phyloP scores from a whole-genome alignment of 2,888 invertebrate genomes.

The Scaptomyza flava region DNA sequence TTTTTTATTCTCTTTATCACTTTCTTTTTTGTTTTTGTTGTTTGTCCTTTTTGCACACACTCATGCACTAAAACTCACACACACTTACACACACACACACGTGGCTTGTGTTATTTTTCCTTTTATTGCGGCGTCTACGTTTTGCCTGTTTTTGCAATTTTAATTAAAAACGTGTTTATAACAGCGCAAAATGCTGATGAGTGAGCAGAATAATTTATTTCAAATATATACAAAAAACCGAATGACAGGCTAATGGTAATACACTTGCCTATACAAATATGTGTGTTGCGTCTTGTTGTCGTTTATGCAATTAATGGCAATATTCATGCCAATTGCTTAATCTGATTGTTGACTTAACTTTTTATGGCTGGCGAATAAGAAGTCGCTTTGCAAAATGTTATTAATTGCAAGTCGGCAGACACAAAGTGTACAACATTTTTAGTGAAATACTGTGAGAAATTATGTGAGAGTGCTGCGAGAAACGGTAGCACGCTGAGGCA shows the following conservation, averaged over 20 bases:
- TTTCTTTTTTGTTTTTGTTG: conserved; percentile 1
- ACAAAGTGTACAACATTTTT: conserved; percentile 42
- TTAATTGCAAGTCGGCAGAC: conserved; percentile 36
- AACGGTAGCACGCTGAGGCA: conserved; percentile 17
- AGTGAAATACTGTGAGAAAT: background rate
- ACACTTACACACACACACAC: conserved; percentile 19
- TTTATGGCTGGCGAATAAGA: conserved; percentile 15
- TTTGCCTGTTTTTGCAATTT: conserved; percentile 75
- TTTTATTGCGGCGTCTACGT: conserved; percentile 64
- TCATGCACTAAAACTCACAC: conserved; percentile 17
- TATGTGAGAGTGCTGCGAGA: conserved; percentile 1
- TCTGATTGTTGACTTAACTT: conserved; percentile 35
- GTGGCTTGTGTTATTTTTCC: conserved; percentile 31
- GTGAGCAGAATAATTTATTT: conserved; percentile 79
- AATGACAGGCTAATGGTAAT: conserved; percentile 45
- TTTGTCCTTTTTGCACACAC: conserved; percentile 16
- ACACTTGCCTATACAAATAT: conserved; percentile 10
- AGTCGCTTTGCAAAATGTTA: conserved; percentile 12
- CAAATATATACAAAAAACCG: conserved; percentile 44
- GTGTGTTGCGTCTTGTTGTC: conserved; percentile 9
- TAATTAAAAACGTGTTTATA: conserved; percentile 81
- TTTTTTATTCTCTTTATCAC: conserved; percentile 17
- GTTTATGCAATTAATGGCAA: conserved; percentile 56
- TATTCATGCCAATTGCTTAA: conserved; percentile 47
- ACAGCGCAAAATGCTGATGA: conserved; percentile 76